Conservation (phyloP, 2,113 vertebrate species). For the Caretta caretta region DNA sequence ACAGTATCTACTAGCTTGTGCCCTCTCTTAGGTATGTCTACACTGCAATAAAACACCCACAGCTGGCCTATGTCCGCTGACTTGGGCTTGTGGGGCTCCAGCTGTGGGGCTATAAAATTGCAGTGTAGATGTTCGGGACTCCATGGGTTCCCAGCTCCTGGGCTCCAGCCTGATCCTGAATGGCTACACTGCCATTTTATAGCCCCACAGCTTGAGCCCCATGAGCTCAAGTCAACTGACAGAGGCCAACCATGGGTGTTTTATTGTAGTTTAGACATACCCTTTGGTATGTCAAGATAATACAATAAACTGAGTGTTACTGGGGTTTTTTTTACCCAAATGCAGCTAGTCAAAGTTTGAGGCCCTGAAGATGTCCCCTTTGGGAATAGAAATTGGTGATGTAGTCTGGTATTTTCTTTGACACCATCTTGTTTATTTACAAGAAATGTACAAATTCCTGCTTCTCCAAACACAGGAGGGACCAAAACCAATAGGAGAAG, state of each 20-base stretch:
- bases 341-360: neutral
- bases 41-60: neutral
- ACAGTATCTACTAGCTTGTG: fast-evolving
- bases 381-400: neutral
- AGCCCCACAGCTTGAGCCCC: neutral
- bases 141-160: neutral
- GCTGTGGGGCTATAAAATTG: neutral
- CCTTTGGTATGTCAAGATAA: fast-evolving
- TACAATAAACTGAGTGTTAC: neutral
- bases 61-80: neutral
- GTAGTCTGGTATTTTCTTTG: neutral
- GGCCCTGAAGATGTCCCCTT: neutral
- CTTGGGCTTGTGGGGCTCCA: neutral
- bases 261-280: neutral
- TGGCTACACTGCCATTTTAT: neutral
- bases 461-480: neutral
- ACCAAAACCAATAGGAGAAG: neutral
- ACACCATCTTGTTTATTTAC: neutral
- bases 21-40: neutral
- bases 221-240: neutral
- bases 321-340: neutral
- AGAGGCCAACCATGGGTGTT: neutral
- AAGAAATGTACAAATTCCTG: neutral
- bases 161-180: neutral
- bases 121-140: neutral